Conservation (phyloP, 2,113 vertebrate genomes). For the Callocephalon fimbriatum region DNA sequence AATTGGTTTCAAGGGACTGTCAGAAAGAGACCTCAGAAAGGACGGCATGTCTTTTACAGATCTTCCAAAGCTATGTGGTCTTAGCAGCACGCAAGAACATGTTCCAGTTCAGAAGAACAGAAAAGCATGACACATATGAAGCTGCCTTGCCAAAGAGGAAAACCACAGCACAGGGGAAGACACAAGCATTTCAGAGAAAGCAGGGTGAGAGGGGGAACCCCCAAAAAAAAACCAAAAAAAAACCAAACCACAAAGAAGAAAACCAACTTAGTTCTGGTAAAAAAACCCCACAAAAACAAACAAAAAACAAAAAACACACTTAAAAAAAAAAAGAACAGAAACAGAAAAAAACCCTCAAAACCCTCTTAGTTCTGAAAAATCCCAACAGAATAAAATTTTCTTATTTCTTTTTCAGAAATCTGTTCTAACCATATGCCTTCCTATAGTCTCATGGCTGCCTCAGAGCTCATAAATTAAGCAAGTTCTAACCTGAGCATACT, state of each 20-base stretch:
- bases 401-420: not conserved
- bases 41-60: not conserved
- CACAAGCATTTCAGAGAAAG: not conserved
- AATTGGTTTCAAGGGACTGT: slow-evolving; percentile 51
- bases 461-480: slow-evolving; percentile 45
- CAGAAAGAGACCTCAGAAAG: slow-evolving; percentile 35
- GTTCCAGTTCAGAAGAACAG: slow-evolving; percentile 43
- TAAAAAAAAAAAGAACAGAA: not conserved
- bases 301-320: not conserved
- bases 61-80: slow-evolving; percentile 21
- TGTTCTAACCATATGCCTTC: not conserved
- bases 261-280: not conserved
- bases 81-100: not conserved
- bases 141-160: not conserved
- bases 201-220: rapidly evolving
- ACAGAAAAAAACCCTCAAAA: not conserved
- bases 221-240: not conserved
- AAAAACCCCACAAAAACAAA: too few relatives aligned
- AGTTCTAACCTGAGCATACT: slow-evolving; percentile 11
- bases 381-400: not conserved
- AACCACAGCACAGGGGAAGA: not conserved
- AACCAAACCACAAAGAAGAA: not conserved
- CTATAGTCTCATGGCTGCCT: not conserved
- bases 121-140: not conserved
- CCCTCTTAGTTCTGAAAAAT: not conserved